These are phyloP conservation scores for Muraenolepis orangiensis DNA, from an alignment of 2,797 vertebrate species.

Conservation along the genomic window DNA sequence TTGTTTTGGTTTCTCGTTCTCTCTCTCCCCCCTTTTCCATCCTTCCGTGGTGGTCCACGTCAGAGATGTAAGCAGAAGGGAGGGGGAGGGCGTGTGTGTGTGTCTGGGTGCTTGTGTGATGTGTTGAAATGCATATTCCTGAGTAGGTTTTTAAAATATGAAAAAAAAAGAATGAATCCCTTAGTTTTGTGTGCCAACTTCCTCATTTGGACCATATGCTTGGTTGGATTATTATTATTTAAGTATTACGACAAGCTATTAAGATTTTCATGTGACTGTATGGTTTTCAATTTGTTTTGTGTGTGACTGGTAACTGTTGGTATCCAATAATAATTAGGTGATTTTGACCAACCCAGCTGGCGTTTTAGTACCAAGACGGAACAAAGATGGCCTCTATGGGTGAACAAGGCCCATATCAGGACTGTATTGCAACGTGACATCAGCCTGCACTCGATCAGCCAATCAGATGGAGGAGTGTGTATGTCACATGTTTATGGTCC, in stretches of 20 bases:
- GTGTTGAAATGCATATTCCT: conserved; percentile 12
- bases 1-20: conserved; percentile 74
- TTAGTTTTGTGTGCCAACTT: no score
- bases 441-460: no score
- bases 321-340: no score
- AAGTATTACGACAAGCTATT: no score
- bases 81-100: conserved; percentile 55
- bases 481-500: no score
- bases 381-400: no score
- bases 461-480: neutral
- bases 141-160: neutral
- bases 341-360: no score
- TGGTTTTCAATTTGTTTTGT: neutral
- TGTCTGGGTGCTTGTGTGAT: conserved; percentile 37
- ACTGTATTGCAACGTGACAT: no score
- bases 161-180: no score
- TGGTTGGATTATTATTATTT: neutral
- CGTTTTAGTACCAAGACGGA: no score
- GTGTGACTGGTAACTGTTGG: no score
- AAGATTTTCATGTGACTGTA: neutral
- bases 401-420: no score
- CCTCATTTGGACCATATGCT: neutral
- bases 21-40: conserved; percentile 70
- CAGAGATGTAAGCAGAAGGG: conserved; percentile 79
- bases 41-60: conserved; percentile 80